Base-by-base conservation (phyloP, 2,797 vertebrate species). In the Centropyge bicolor region DNA sequence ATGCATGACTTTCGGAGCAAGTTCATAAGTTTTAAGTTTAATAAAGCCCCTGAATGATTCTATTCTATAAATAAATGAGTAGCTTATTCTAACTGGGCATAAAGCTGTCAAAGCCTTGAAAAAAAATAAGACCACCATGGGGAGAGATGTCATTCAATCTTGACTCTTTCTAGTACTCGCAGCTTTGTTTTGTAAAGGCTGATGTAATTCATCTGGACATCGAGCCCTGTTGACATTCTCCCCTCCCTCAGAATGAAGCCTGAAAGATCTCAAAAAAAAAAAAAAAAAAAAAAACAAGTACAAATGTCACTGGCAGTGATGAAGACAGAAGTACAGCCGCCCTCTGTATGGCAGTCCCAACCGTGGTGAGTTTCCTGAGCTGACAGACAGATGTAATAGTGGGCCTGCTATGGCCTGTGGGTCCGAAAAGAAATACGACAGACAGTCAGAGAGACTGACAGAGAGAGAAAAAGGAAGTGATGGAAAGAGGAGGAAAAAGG, bases 221-320 rank as follows among this genome's bases (percentile, higher is more conserved):
- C 5, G 22, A 85, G 70, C 49, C 81, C 82, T 51, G 65, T 20
- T 88, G 88, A 86, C 76, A 74, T 76, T 60, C 62, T 14, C 60
- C 54, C 43, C 59, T 71, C 65, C 52, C 17, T 60, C 45, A 80
- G 55, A 86, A 82, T 4, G 19, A 64, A 31, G 62, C 64, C 67
- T 52, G 31, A 85, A 82, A 85, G 66, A 82, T 78, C 70, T 77
- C 66, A 81, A 73, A 76, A 82, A 66, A 83, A 77, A 65, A 31
- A 13, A 35, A 35, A 9, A 22, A 19, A 1, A 46, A 40, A 40
- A 76, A 73, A 75, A 80, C 61, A 67, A 81, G 79, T 74, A 70
- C 70, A 89, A 88, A 91, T 87, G 89, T 90, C 86, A 85, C 73
- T 66, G 62, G 74, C 61, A 85, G 77, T 81, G 78, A 86, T 82